These are phyloP conservation scores for Zhuqinia jingwanae DNA, from an alignment of 2,888 invertebrate species.

Conservation along the genomic window DNA sequence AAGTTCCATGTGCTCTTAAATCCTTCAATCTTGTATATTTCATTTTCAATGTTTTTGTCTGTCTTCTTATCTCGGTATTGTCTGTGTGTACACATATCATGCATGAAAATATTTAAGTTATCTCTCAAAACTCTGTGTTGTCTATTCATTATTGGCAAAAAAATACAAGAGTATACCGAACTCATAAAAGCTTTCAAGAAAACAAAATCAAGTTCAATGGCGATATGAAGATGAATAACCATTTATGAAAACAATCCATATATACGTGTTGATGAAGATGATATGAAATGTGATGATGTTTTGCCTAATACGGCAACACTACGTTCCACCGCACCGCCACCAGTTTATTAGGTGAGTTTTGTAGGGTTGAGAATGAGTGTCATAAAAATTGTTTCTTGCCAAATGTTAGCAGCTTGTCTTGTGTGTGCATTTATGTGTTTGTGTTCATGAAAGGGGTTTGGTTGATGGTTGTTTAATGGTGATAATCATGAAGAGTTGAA, in stretches of 20 bases:
- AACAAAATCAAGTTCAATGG: slow-evolving; percentile 24
- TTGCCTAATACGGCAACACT: no score
- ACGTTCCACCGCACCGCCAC: no score
- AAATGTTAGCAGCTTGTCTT: slow-evolving; percentile 47
- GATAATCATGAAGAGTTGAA: slow-evolving; percentile 68
- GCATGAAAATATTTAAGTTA: no score
- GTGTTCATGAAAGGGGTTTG: slow-evolving; percentile 60
- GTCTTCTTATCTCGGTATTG: background rate
- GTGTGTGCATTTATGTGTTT: slow-evolving; percentile 42
- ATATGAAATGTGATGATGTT: no score
- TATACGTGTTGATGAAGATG: no score
- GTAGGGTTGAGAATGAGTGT: slow-evolving; percentile 29
- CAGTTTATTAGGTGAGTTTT: slow-evolving; percentile 37
- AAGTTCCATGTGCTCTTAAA: no score
- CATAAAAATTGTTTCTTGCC: slow-evolving; percentile 55
- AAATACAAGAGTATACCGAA: background rate
- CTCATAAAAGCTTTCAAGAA: background rate
- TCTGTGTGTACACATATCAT: no score
- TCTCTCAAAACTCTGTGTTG: no score
- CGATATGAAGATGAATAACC: slow-evolving; percentile 25
- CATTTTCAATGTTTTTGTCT: background rate
- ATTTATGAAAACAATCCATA: slow-evolving; percentile 39
- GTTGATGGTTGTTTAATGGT: slow-evolving; percentile 64
- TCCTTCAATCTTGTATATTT: no score
- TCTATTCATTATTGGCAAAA: background rate